Conservation (phyloP, 2,888 invertebrate species). For the Syrista parreyssii region DNA sequence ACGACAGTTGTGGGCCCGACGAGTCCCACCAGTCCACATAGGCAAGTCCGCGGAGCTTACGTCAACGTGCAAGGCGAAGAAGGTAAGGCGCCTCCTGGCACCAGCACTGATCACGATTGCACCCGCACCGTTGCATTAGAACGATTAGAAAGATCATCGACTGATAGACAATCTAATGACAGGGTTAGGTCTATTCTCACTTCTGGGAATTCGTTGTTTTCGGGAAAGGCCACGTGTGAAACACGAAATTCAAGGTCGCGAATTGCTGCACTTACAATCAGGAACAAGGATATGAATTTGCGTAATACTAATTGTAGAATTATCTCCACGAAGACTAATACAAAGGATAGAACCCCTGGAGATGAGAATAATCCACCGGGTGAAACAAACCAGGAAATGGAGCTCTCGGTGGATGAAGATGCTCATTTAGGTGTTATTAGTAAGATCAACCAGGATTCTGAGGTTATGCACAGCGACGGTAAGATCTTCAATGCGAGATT, state of each 20-base stretch:
- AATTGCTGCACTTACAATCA: constrained; percentile 19
- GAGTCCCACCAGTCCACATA: constrained; percentile 65
- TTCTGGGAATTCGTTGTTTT: constrained; percentile 37
- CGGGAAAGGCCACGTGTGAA: constrained; percentile 23
- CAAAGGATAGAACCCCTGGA: constrained; percentile 24
- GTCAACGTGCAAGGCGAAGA: constrained; percentile 79
- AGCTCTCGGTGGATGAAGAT: not conserved
- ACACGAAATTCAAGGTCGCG: constrained; percentile 8
- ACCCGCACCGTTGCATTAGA: constrained; percentile 55
- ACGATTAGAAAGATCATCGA: constrained; percentile 19
- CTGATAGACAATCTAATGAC: constrained; percentile 20
- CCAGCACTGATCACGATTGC: constrained; percentile 47
- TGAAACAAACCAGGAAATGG: not conserved
- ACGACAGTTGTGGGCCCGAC: constrained; percentile 74
- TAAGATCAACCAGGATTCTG: not conserved
- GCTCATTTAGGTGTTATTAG: not conserved
- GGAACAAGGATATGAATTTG: constrained; percentile 23
- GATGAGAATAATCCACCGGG: constrained; percentile 45
- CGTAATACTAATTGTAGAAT: constrained; percentile 8
- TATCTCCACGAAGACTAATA: constrained; percentile 14
- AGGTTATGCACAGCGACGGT: not conserved
- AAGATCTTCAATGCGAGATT: constrained; percentile 22
- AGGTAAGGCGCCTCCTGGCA: constrained; percentile 72
- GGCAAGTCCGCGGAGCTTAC: constrained; percentile 72
- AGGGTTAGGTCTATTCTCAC: constrained; percentile 8